Percentiles rank a stretch among this genome's conserved stretches.
Conservation (phyloP, 1,140 invertebrate genomes). For the Helicoverpa zea region DNA sequence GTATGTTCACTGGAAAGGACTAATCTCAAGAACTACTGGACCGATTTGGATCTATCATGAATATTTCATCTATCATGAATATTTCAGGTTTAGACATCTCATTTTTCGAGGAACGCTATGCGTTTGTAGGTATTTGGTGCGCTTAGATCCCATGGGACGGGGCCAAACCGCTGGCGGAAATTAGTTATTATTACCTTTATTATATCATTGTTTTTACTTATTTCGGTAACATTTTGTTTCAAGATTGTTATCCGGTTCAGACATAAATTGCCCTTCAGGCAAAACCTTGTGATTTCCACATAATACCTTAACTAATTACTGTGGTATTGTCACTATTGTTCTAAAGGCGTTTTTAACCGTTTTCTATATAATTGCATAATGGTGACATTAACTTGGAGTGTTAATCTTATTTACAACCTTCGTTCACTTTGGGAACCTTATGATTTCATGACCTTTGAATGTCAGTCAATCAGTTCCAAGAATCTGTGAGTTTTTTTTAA, state of each 20-base stretch:
- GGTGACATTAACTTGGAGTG: neutral
- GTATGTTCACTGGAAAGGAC: too few species aligned
- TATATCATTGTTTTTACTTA: too few species aligned
- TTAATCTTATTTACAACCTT: neutral
- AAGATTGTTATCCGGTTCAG: neutral
- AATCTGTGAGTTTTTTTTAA: neutral
- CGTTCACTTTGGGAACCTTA: neutral
- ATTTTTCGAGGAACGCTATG: too few species aligned
- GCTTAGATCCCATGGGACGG: too few species aligned
- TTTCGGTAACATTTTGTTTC: too few species aligned
- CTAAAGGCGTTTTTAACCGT: neutral
- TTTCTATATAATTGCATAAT: neutral
- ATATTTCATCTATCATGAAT: too few species aligned
- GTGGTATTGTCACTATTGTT: conserved; percentile 13
- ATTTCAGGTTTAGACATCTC: too few species aligned
- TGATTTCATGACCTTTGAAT: neutral
- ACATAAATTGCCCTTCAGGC: neutral
- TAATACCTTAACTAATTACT: neutral
- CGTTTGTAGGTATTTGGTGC: too few species aligned
- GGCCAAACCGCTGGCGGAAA: too few species aligned
- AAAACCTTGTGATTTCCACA: conserved; percentile 8
- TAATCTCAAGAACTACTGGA: too few species aligned
- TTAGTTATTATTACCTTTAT: too few species aligned
- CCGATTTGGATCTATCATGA: too few species aligned
- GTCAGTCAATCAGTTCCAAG: neutral